These are phyloP conservation scores for Tryphoninae sp. DNA, from an alignment of 2,888 invertebrate genomes.

Conservation along the genomic window DNA sequence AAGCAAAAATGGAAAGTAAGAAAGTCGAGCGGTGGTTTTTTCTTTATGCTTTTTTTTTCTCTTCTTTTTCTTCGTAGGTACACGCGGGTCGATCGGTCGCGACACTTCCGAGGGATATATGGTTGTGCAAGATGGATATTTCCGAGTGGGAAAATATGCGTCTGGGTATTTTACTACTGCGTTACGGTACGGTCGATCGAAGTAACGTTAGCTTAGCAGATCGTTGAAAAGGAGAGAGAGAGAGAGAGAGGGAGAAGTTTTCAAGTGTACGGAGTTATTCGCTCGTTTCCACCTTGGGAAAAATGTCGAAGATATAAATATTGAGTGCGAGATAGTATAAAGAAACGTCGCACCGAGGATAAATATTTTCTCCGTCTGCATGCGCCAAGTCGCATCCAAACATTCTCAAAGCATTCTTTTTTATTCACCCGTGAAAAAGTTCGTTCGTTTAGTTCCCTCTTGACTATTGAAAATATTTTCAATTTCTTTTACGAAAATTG, in stretches of 20 bases:
- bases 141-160: conserved; percentile 25
- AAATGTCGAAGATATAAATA: conserved; percentile 48
- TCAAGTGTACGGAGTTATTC: conserved; percentile 5
- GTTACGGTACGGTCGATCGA: conserved; percentile 35
- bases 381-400: background rate
- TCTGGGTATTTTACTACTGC: conserved; percentile 17
- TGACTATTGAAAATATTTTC: background rate
- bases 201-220: conserved; percentile 34
- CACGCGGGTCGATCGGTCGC: too few species aligned
- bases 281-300: conserved; percentile 42
- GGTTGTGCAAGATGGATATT: conserved; percentile 27
- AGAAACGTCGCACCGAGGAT: background rate
- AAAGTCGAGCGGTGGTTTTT: too few species aligned
- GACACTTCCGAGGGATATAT: background rate
- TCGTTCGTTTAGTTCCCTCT: background rate
- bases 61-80: too few species aligned
- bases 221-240: conserved; percentile 21
- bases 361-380: conserved; percentile 16
- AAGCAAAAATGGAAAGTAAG: too few species aligned
- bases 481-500: background rate
- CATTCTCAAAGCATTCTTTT: background rate
- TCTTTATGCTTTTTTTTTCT: too few species aligned
- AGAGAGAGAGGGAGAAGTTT: background rate
- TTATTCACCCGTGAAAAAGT: background rate
- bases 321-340: conserved; percentile 14